Evolutionary conservation across 2,888 invertebrate genomes (phyloP).

Genomic region (Trachelus stipa): DNA sequence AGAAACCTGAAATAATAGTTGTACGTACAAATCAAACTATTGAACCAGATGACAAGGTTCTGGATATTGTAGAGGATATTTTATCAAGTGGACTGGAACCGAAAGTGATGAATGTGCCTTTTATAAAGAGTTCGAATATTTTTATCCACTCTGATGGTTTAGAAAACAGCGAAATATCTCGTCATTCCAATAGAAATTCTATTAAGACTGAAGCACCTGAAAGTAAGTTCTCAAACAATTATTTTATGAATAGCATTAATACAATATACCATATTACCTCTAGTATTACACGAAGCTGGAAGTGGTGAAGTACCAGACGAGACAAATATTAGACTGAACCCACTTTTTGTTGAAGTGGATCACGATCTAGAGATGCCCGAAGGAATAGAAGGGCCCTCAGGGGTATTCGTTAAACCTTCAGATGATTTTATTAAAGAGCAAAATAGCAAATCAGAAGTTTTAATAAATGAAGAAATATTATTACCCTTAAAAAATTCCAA

Average conservation of each 20-base stretch:
- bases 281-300: slow-evolving; percentile 8
- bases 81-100: slow-evolving; percentile 26
- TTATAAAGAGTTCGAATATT: slow-evolving; percentile 34
- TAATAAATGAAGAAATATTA: neutral
- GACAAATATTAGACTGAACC: slow-evolving; percentile 31
- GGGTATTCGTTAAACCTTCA: slow-evolving; percentile 53
- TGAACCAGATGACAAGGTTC: slow-evolving; percentile 24
- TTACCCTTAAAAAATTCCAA: neutral
- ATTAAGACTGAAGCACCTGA: neutral
- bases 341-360: slow-evolving; percentile 53
- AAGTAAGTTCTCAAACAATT: neutral
- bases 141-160: slow-evolving; percentile 20
- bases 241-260: neutral
- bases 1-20: slow-evolving; percentile 25
- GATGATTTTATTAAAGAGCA: slow-evolving; percentile 11
- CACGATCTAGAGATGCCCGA: slow-evolving; percentile 58
- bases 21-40: slow-evolving; percentile 20
- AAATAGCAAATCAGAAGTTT: neutral
- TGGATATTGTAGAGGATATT: slow-evolving; percentile 27
- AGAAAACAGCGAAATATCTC: slow-evolving; percentile 3
- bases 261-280: neutral
- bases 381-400: slow-evolving; percentile 57
- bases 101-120: slow-evolving; percentile 31
- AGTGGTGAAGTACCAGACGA: slow-evolving; percentile 23
- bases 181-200: neutral